Base-by-base conservation (phyloP, 23 tunicate genomes). In the Halocynthia roretzi region DNA sequence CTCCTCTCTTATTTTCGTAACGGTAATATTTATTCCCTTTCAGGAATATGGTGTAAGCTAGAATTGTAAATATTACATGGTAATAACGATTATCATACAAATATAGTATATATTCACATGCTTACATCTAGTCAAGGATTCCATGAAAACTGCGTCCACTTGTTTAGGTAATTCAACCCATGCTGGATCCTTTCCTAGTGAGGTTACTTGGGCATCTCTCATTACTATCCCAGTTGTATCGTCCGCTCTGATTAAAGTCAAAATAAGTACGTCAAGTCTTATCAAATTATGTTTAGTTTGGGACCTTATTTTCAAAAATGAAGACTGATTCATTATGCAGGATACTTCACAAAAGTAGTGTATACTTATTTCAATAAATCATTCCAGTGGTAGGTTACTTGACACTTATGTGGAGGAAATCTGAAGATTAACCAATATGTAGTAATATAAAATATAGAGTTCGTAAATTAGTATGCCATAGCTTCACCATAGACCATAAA, bases 41-140 rank as follows among this genome's bases (percentile, higher is more conserved):
- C 63, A 74, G 60, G 78, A 74, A 74, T 74, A 74, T 74, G 17
- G 78, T 74, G 64, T 74, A 74, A 14, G 60, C 78, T 74, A 48
- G 17, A 54, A 74, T 54, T 48, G 48, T 9, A 49, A 23, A 70
- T 21, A 31, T 14, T 58, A 58, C 4, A 14, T 58, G 17, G 2
- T 14, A 14, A 14, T 67, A 67, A 40, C 71, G 5, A 0, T 19
- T 11, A 20, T 17, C 71, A 67, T 67, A 20, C 48, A 67, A n/a
- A 14, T 4, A 15, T 15, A n/a, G 17, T 58, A 58, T 58, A 58
- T 14, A 58, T 58, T 14, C 17, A 58, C 1, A 14, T 58, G 49
- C 78, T 74, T 20, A 74, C 78, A 64, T 54, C 64, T 74, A 54
- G 55, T 54, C 56, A 50, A 48, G 8, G 10, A 8, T 53, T 74